Evolutionary conservation across 2,797 vertebrate species (phyloP).

Genomic region (Danio choprae): DNA sequence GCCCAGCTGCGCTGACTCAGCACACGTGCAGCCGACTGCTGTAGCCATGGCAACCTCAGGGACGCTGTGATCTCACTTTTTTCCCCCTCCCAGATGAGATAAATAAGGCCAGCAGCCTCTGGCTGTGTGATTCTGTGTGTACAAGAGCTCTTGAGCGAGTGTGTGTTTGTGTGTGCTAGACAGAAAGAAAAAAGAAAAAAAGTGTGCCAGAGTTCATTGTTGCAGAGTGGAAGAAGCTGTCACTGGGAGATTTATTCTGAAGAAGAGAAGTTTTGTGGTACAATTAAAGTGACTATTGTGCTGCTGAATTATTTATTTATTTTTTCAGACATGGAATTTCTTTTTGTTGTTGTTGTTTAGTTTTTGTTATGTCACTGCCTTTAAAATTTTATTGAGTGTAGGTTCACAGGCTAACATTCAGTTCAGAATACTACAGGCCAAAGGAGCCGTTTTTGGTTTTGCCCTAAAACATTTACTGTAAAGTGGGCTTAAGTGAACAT

Average conservation of each 20-base stretch:
- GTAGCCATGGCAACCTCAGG: constrained; percentile 77
- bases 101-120: constrained; percentile 74
- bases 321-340: too few relatives aligned
- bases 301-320: neutral
- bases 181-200: constrained; percentile 36
- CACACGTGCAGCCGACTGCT: constrained; percentile 71
- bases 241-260: neutral
- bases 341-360: too few relatives aligned
- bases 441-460: too few relatives aligned
- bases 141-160: constrained; percentile 51
- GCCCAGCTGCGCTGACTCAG: constrained; percentile 69
- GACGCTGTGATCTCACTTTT: constrained; percentile 64
- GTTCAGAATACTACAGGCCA: neutral
- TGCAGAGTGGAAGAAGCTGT: constrained; percentile 16
- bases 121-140: constrained; percentile 58
- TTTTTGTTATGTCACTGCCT: neutral
- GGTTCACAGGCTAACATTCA: neutral
- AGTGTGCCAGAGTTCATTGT: constrained; percentile 51
- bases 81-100: constrained; percentile 63
- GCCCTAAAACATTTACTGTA: too few relatives aligned
- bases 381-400: neutral
- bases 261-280: constrained; percentile 28
- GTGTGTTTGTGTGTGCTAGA: constrained; percentile 54
- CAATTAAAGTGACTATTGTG: constrained; percentile 4
- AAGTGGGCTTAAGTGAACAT: too few relatives aligned